Evolutionary conservation across 2,797 vertebrate species (phyloP).

Genomic region (Melanotaenia pygmaea): DNA sequence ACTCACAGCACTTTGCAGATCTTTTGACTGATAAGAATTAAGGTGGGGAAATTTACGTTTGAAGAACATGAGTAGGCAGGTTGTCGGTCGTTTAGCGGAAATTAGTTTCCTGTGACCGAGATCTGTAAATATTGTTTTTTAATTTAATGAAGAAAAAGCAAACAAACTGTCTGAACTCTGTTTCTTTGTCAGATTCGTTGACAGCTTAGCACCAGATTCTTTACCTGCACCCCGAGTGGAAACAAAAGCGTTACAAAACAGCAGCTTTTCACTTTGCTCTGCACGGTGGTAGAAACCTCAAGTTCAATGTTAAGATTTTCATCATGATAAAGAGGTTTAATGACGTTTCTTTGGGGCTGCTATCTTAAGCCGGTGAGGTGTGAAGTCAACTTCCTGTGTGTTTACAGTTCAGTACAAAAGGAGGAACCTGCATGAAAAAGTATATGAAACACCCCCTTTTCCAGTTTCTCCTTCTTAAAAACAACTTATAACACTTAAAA

Average conservation of each 20-base stretch:
- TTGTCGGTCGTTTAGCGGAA: constrained; percentile 35
- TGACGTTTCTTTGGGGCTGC: not conserved
- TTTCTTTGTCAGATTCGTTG: not conserved
- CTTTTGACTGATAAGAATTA: constrained; percentile 56
- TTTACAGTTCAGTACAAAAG: constrained; percentile 17
- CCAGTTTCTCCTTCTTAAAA: not conserved
- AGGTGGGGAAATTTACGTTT: constrained; percentile 71
- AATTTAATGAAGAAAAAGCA: not conserved
- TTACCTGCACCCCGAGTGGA: not conserved
- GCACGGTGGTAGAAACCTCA: not conserved
- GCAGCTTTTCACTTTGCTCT: not conserved
- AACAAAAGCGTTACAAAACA: not conserved
- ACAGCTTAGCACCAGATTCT: not conserved
- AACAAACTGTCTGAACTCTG: not conserved
- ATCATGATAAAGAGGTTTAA: constrained; percentile 9
- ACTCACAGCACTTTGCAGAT: constrained; percentile 54
- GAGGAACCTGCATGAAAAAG: constrained; percentile 39
- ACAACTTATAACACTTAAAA: not conserved
- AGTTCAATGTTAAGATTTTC: constrained; percentile 14
- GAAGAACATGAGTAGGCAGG: constrained; percentile 44
- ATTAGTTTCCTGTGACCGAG: constrained; percentile 37
- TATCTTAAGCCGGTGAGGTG: constrained; percentile 59
- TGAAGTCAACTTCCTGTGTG: constrained; percentile 78
- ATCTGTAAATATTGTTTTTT: constrained; percentile 15
- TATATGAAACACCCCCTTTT: not conserved